A percentile compares a stretch with the other conserved stretches of the same genome.
Conservation (phyloP, 2,113 vertebrate genomes). For the Protobothrops flavoviridis region DNA sequence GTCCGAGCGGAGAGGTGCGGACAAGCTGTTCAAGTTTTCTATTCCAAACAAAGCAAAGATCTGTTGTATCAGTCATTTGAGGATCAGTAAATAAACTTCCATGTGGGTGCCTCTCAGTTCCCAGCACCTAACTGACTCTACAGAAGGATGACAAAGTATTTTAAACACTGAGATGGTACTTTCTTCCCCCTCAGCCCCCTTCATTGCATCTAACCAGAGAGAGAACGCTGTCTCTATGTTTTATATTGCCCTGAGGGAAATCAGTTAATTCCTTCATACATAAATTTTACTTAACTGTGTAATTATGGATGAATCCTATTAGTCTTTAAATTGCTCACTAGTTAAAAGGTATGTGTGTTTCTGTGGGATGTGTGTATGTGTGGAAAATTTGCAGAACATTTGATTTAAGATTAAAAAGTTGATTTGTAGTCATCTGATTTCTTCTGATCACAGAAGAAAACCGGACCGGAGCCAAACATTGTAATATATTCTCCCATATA, state of each 20-base stretch:
- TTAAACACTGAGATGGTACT: conserved; percentile 60
- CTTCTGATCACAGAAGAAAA: neutral
- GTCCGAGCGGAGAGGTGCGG: conserved; percentile 87
- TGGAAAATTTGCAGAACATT: conserved; percentile 61
- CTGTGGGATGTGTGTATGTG: conserved; percentile 31
- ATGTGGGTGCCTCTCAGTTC: conserved; percentile 58
- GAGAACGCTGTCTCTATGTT: conserved; percentile 62
- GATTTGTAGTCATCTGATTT: conserved; percentile 41
- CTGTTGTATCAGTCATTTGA: conserved; percentile 76
- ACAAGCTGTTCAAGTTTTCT: conserved; percentile 86
- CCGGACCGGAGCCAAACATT: neutral
- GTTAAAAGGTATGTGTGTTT: conserved; percentile 69
- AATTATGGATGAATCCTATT: conserved; percentile 74
- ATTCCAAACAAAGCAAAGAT: conserved; percentile 81
- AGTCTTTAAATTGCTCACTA: conserved; percentile 67
- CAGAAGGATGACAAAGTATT: conserved; percentile 70
- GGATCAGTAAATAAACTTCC: conserved; percentile 78
- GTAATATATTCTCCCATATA: neutral
- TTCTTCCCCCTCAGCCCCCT: neutral
- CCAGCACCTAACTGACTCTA: conserved; percentile 63
- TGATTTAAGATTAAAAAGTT: conserved; percentile 66
- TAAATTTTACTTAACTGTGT: conserved; percentile 83
- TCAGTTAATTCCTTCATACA: conserved; percentile 72
- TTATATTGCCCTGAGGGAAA: conserved; percentile 74
- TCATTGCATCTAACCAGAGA: conserved; percentile 47